Percentiles rank a stretch among this genome's conserved stretches.
phyloP scores from a whole-genome alignment of 1,140 invertebrate genomes.

The Globodera ellingtonae region DNA sequence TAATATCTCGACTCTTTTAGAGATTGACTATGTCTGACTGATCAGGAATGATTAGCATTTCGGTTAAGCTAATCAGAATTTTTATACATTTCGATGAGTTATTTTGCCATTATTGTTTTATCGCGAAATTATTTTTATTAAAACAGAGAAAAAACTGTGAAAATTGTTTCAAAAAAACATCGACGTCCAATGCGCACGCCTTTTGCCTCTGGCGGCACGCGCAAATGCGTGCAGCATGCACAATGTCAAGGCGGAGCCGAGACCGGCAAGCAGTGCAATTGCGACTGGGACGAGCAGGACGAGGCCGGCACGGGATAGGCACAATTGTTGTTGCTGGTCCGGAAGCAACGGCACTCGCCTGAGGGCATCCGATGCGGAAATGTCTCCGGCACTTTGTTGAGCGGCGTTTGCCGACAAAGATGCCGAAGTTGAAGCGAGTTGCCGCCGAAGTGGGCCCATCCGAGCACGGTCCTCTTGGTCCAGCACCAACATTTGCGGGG shows the following conservation, averaged over 20 bases:
- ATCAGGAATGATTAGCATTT: no score
- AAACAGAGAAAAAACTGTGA: neutral
- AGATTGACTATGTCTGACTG: no score
- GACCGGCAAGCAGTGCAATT: neutral
- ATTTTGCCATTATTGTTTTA: neutral
- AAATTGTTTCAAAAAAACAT: neutral
- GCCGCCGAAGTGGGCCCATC: neutral
- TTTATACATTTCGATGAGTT: no score
- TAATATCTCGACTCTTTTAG: no score
- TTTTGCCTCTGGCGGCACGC: no score
- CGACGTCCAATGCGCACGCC: no score
- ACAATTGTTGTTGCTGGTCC: neutral
- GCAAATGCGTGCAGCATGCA: neutral
- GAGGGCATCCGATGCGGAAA: no score
- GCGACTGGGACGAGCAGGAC: neutral
- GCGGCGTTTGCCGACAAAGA: neutral
- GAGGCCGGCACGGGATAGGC: neutral
- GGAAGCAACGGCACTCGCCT: neutral
- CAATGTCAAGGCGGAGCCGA: neutral
- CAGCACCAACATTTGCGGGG: conserved; percentile 24
- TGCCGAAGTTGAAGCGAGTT: neutral
- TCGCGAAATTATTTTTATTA: neutral
- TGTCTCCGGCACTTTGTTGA: neutral
- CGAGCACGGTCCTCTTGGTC: conserved; percentile 20
- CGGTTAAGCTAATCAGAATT: no score